Evolutionary conservation across 2,888 invertebrate genomes (phyloP).

Genomic region (Thera britannica): DNA sequence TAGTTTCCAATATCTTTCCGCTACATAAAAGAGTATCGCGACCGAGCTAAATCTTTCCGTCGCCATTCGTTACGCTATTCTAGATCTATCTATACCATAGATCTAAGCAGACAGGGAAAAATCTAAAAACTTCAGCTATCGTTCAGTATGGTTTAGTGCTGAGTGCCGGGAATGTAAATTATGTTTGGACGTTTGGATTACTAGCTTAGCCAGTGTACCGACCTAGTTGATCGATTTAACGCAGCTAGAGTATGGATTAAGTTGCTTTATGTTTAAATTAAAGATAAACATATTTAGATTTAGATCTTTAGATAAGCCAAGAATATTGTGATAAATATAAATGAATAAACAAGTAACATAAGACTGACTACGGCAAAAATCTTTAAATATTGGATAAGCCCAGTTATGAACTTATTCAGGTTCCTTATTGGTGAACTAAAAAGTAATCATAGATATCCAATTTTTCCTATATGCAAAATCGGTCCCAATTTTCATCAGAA

Average conservation of each 20-base stretch:
- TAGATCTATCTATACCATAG: constrained; percentile 34
- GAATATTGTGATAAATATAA: no score
- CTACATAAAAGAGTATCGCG: constrained; percentile 58
- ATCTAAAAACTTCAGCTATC: constrained; percentile 41
- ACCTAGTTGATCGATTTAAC: background rate
- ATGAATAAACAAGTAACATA: no score
- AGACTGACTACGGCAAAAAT: no score
- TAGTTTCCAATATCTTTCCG: constrained; percentile 60
- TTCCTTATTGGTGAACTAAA: background rate
- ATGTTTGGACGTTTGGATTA: constrained; percentile 16
- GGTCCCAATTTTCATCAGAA: constrained; percentile 57
- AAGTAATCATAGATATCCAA: constrained; percentile 11
- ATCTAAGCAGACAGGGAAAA: constrained; percentile 39
- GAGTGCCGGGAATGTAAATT: constrained; percentile 31
- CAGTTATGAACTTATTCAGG: no score
- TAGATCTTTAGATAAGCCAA: no score
- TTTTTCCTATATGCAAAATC: constrained; percentile 54
- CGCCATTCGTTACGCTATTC: constrained; percentile 50
- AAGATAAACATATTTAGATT: no score
- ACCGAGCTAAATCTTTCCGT: constrained; percentile 53
- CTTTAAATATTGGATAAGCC: no score
- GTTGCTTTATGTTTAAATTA: background rate
- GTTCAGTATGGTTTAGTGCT: constrained; percentile 18
- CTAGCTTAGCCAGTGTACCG: constrained; percentile 9
- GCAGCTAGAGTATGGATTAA: background rate